Conservation (phyloP, 2,797 vertebrate genomes). For the Philypnodon macrostomus region DNA sequence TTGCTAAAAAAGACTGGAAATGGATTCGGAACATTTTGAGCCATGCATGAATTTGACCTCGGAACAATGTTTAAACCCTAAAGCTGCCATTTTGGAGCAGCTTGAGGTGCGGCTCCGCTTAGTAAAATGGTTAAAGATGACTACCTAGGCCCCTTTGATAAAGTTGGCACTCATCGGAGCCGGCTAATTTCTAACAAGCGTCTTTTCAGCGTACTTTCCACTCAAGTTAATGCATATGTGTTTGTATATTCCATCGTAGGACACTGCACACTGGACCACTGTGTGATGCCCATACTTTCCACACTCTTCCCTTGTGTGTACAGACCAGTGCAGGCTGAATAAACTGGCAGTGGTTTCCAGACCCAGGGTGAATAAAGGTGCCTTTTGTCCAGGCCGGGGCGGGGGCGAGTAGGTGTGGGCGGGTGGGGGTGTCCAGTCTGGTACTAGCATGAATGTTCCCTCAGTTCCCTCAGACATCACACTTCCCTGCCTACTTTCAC, state of each 20-base stretch:
- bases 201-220: slow-evolving; percentile 60
- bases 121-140: slow-evolving; percentile 10
- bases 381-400: slow-evolving; percentile 82
- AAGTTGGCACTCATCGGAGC: slow-evolving; percentile 17
- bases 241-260: slow-evolving; percentile 40
- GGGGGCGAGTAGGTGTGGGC: slow-evolving; percentile 52
- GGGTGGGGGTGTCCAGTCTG: slow-evolving; percentile 77
- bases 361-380: slow-evolving; percentile 87
- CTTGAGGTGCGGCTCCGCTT: background rate
- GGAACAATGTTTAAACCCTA: background rate
- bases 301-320: slow-evolving; percentile 35
- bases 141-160: slow-evolving; percentile 9
- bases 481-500: slow-evolving; percentile 80
- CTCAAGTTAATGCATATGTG: slow-evolving; percentile 27
- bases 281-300: slow-evolving; percentile 66
- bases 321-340: slow-evolving; percentile 57
- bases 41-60: background rate
- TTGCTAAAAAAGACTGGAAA: too few species aligned
- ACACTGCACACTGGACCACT: slow-evolving; percentile 51
- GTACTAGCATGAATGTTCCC: slow-evolving; percentile 86
- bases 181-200: slow-evolving; percentile 45
- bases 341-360: slow-evolving; percentile 69
- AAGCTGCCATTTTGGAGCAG: background rate
- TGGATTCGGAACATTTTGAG: too few species aligned
- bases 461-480: slow-evolving; percentile 85